These are phyloP conservation scores for Ophraella communa DNA, from an alignment of 2,888 invertebrate genomes.

Conservation along the genomic window DNA sequence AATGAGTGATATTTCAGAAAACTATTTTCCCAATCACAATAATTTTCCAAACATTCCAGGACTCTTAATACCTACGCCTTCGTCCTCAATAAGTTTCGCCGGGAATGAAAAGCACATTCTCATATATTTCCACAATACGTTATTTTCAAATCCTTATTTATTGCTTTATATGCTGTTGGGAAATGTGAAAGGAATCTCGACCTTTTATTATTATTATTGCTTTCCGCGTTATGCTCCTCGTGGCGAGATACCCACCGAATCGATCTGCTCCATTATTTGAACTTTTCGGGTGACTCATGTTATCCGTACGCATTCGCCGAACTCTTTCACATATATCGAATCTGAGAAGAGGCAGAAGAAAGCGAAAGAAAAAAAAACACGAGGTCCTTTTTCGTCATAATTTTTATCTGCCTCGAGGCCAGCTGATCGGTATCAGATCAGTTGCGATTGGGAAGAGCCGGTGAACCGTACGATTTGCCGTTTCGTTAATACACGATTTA, in stretches of 20 bases:
- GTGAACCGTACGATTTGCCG: slow-evolving; percentile 1
- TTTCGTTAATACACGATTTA: not conserved
- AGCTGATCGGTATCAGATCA: slow-evolving; percentile 13
- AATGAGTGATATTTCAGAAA: no score
- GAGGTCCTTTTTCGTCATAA: slow-evolving; percentile 12
- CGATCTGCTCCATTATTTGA: slow-evolving; percentile 21
- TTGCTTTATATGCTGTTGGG: not conserved
- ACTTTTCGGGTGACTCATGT: slow-evolving; percentile 23
- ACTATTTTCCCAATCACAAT: no score
- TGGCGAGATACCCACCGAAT: not conserved
- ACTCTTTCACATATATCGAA: slow-evolving; percentile 11
- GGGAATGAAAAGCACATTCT: no score
- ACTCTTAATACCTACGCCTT: no score
- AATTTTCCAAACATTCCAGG: no score
- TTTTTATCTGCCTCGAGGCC: slow-evolving; percentile 11
- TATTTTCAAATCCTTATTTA: no score
- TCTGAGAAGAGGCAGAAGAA: slow-evolving; percentile 2
- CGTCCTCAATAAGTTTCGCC: no score
- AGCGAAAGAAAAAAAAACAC: slow-evolving; percentile 9
- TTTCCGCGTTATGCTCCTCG: not conserved
- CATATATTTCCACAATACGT: no score
- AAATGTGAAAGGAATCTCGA: not conserved
- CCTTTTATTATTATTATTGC: not conserved
- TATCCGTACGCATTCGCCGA: slow-evolving; percentile 9
- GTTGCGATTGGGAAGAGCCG: slow-evolving; percentile 4